Evolutionary conservation across 2,113 vertebrate genomes (phyloP), one percentile per base, ranked within the genome.

Genomic region (Formicarius rufipectus): DNA sequence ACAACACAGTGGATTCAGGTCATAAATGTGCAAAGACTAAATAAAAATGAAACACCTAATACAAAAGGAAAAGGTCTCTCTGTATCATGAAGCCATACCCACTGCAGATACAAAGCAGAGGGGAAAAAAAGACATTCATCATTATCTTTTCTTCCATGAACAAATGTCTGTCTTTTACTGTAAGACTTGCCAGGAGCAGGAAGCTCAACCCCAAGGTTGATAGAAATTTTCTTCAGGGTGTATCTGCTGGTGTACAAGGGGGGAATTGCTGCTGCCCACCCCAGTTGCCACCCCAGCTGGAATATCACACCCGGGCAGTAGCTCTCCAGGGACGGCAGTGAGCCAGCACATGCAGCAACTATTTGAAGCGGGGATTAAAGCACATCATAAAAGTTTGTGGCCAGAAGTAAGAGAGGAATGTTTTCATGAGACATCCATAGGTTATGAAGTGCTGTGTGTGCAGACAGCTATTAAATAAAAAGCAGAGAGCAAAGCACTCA

Each of bases 341-440:
- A 95, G 75, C 62, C 94, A 94, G 40, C 74, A 71, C 47, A 64
- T 35, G 37, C 80, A 95, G 83, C 83, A 79, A 94, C 95, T 94
- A 84, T 96, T 96, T 94, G 96, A 96, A 96, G 96, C 39, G 50
- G n/a, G 71, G 87, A 93, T 94, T 94, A 96, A 96, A 95, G 83
- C 91, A 92, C 64, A 12, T 94, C 10, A 4, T 87, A 91, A 96
- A 93, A 96, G 86, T 94, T 92, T 92, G 84, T 2, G 42, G 84
- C 83, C 78, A 93, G 93, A 81, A 97, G 91, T 89, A 87, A 80
- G 94, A 94, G 74, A 96, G 75, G 91, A 93, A 87, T 89, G 95
- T 97, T 98, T 97, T 93, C 90, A 91, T 17, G 87, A 93, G 94
- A 62, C 9, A 52, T 90, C 92, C 88, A 0, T 76, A 86, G 84